Conservation (phyloP, 2,113 vertebrate species). For the Gymnorhina tibicen region DNA sequence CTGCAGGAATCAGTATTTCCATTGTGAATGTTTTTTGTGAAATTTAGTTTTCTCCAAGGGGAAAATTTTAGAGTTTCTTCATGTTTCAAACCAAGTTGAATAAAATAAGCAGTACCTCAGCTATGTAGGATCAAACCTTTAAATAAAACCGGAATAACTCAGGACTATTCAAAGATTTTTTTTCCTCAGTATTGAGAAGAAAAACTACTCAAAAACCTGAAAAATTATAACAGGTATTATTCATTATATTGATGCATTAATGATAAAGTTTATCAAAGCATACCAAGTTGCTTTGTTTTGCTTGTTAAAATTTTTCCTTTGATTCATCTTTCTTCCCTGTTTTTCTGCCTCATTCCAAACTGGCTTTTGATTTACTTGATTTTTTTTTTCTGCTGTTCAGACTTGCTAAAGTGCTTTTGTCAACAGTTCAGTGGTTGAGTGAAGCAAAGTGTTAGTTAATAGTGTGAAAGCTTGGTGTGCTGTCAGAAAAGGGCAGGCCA, state of each 20-base stretch:
- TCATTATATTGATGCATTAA: background rate
- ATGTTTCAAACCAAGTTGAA: background rate
- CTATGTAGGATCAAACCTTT: background rate
- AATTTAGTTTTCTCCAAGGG: fast-evolving
- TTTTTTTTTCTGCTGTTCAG: slow-evolving; percentile 65
- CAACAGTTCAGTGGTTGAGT: slow-evolving; percentile 71
- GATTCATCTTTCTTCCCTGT: background rate
- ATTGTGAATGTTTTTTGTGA: background rate
- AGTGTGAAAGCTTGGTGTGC: slow-evolving; percentile 72
- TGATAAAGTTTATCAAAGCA: background rate
- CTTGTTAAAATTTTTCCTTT: background rate
- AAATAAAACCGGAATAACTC: background rate
- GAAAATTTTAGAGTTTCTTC: background rate
- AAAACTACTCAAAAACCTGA: background rate
- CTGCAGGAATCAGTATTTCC: background rate
- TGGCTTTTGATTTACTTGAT: slow-evolving; percentile 50
- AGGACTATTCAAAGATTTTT: background rate
- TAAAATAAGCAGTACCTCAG: background rate
- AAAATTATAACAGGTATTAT: background rate
- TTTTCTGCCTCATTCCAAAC: slow-evolving; percentile 49
- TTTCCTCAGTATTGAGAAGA: background rate
- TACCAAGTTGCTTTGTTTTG: background rate
- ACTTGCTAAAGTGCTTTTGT: slow-evolving; percentile 69
- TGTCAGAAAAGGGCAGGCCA: slow-evolving; percentile 72
- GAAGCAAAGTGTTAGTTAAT: slow-evolving; percentile 72